Base-by-base conservation (phyloP, 2,888 invertebrate species). In the Polydrusus tereticollis region DNA sequence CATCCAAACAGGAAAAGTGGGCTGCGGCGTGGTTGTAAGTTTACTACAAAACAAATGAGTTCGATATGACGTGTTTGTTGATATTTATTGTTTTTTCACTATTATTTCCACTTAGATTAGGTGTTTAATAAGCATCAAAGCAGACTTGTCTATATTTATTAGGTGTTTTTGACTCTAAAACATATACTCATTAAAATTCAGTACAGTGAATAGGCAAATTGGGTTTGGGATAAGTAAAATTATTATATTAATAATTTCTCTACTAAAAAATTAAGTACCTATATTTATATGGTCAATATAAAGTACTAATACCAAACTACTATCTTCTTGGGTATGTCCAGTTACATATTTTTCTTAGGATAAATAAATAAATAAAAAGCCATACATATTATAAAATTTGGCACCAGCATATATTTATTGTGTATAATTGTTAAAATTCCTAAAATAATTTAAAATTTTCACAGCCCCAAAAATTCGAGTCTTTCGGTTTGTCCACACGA, bases 61-160 rank as follows among this genome's bases (percentile, higher is more conserved):
- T 83, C 83, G 81, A 84, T 72, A 79, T 85, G 85, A 85, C 85
- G 84, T 84, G 82, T 84, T 85, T 85, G 84, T 85, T 85, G 84
- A 84, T 84, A 81, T 81, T 84, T 80, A 81, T 82, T 82, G 80
- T 78, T 82, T 76, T 74, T 75, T 78, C 76, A 66, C 70, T 66
- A 59, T 80, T 76, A 68, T 71, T 79, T 77, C 64, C 59, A 73
- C 77, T 76, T 76, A 76, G 77, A 76, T 74, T 81, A 81, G 78
- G 77, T 78, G 57, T 81, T 83, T 79, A 79, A 81, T 81, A 78
- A 80, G 80, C 84, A 84, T 85, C 83, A 85, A 84, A 85, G 84
- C 84, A 85, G 85, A 83, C 82, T 59, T 77, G 78, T 78, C 75
- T 59, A 21, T 80, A 78, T 80, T 79, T 80, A 82, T 77, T 82